A percentile compares a stretch with the other conserved stretches of the same genome.
These are phyloP conservation scores for Hydra vulgaris DNA, from an alignment of 30 jellyfish, hydroid and myxozoan species.

Conservation along the genomic window DNA sequence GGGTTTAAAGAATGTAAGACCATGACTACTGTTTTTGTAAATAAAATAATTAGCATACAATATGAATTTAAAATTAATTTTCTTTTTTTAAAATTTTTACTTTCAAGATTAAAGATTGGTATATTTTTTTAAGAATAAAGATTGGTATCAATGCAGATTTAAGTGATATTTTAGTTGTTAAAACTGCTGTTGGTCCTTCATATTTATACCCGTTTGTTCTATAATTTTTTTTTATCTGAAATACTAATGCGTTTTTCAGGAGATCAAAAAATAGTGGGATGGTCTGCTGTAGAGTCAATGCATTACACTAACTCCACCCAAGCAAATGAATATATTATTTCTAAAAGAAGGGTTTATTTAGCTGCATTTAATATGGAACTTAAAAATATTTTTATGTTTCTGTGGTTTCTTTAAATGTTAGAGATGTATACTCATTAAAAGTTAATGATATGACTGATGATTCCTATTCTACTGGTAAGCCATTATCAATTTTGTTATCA, in stretches of 20 bases:
- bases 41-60: too few species aligned
- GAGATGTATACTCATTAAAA: slow-evolving; percentile 49
- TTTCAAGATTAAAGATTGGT: not conserved
- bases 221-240: slow-evolving; percentile 21
- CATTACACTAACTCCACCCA: slow-evolving; percentile 18
- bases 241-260: slow-evolving; percentile 41
- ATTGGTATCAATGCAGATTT: slow-evolving; percentile 55
- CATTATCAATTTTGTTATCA: slow-evolving; percentile 41
- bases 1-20: not conserved
- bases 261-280: slow-evolving; percentile 41
- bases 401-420: slow-evolving; percentile 44
- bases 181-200: slow-evolving; percentile 39
- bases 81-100: too few species aligned
- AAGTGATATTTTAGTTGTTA: not conserved
- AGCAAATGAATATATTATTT: slow-evolving; percentile 15
- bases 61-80: too few species aligned
- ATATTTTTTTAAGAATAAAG: too few species aligned
- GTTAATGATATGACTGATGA: slow-evolving; percentile 51
- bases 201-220: slow-evolving; percentile 33
- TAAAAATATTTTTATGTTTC: too few species aligned
- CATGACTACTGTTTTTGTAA: too few species aligned
- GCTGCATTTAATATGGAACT: slow-evolving; percentile 49
- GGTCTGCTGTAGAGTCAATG: slow-evolving; percentile 44
- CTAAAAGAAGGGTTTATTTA: slow-evolving; percentile 41
- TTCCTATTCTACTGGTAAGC: slow-evolving; percentile 23